phyloP scores from a whole-genome alignment of 92 coral and sea anemone genomes.

The Bergia sp. region DNA sequence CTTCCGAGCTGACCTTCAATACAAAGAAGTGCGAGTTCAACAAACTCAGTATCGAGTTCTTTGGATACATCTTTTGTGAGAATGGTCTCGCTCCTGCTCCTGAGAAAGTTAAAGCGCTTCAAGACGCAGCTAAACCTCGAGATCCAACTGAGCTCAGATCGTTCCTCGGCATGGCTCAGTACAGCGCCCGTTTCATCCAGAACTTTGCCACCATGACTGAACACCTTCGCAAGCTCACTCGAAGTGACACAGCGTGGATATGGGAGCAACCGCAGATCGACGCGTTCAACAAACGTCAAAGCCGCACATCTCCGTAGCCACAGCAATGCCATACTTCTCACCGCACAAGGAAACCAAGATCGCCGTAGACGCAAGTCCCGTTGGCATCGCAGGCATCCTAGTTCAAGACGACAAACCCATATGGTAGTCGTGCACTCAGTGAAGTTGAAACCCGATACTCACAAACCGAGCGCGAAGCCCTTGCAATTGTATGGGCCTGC shows the following conservation, averaged over 20 bases:
- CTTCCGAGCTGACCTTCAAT: conserved; percentile 34
- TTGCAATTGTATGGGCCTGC: too few relatives aligned
- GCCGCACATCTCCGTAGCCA: conserved; percentile 44
- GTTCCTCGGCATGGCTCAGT: conserved; percentile 36
- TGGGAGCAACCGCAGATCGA: conserved; percentile 24
- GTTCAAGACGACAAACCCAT: conserved; percentile 17
- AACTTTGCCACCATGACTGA: conserved; percentile 36
- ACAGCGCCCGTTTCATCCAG: conserved; percentile 38
- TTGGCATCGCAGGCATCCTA: conserved; percentile 48
- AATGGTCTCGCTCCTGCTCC: conserved; percentile 43
- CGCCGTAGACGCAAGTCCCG: conserved; percentile 46
- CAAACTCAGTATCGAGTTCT: conserved; percentile 27
- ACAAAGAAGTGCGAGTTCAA: conserved; percentile 37
- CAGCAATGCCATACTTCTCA: conserved; percentile 47
- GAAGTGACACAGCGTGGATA: conserved; percentile 12
- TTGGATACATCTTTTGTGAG: conserved; percentile 33
- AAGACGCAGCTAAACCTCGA: conserved; percentile 26
- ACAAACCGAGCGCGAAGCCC: conserved; percentile 35
- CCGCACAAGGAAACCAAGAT: conserved; percentile 36
- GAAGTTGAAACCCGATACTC: conserved; percentile 34
- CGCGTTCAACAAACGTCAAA: conserved; percentile 44
- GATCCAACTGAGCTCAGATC: conserved; percentile 1
- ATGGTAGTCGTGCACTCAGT: conserved; percentile 9
- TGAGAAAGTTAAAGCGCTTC: conserved; percentile 38
- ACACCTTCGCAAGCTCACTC: conserved; percentile 31